A percentile compares a stretch with the other conserved stretches of the same genome.
These are phyloP conservation scores for Chitala chitala DNA, from an alignment of 2,113 vertebrate genomes.

Conservation along the genomic window DNA sequence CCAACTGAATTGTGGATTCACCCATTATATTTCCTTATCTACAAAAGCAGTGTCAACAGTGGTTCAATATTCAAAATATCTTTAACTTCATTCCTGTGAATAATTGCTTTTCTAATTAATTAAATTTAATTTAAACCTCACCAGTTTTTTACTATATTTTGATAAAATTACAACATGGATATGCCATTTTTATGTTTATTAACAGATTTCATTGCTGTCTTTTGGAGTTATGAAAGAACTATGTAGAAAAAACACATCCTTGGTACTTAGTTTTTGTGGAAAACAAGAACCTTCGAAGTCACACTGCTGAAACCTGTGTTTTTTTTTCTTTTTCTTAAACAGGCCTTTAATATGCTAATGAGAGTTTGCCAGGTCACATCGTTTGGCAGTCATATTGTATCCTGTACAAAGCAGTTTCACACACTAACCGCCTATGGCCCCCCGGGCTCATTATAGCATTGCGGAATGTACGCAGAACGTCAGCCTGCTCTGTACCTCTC, in stretches of 20 bases:
- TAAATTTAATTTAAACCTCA: too few relatives aligned
- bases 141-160: too few relatives aligned
- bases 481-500: neutral
- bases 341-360: neutral
- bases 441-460: neutral
- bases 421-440: neutral
- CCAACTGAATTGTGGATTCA: too few relatives aligned
- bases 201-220: too few relatives aligned
- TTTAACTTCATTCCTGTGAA: too few relatives aligned
- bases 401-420: neutral
- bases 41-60: too few relatives aligned
- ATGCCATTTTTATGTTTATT: too few relatives aligned
- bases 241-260: neutral
- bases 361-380: neutral
- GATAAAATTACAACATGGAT: too few relatives aligned
- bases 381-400: neutral
- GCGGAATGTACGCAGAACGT: neutral
- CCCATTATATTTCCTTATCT: too few relatives aligned
- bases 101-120: too few relatives aligned
- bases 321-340: slow-evolving; percentile 1
- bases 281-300: neutral
- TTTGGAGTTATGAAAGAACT: neutral
- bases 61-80: too few relatives aligned
- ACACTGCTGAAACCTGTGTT: neutral
- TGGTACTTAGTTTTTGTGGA: neutral